Evolutionary conservation across 2,888 invertebrate species (phyloP).

Genomic region (Bellardia bayeri): DNA sequence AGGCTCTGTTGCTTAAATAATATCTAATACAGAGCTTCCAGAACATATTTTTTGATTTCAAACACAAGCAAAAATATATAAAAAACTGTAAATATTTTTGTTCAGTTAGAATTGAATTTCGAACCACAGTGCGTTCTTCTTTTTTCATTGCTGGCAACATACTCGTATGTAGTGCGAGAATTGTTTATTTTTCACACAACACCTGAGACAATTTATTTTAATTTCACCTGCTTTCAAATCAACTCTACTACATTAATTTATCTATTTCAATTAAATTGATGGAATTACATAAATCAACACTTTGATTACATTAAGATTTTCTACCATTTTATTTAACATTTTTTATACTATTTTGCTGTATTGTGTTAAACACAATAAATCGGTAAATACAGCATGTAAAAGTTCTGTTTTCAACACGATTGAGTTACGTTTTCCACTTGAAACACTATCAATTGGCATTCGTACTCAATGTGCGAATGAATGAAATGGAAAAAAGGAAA

Average conservation of each 20-base stretch:
- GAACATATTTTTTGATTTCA: too few species aligned
- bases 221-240: slow-evolving; percentile 44
- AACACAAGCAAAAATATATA: too few species aligned
- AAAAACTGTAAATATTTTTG: too few species aligned
- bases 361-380: slow-evolving; percentile 43
- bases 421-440: slow-evolving; percentile 72
- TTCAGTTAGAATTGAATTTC: too few species aligned
- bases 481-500: slow-evolving; percentile 35
- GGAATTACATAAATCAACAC: slow-evolving; percentile 57
- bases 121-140: too few species aligned
- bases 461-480: slow-evolving; percentile 49
- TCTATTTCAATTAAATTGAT: slow-evolving; percentile 62
- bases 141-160: too few species aligned
- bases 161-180: too few species aligned
- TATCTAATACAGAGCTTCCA: too few species aligned
- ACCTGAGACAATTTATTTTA: slow-evolving; percentile 17
- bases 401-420: slow-evolving; percentile 71
- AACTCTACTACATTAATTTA: slow-evolving; percentile 42
- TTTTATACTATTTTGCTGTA: slow-evolving; percentile 9
- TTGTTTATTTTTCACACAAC: background rate
- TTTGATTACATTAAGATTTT: slow-evolving; percentile 49
- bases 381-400: slow-evolving; percentile 60
- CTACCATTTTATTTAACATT: slow-evolving; percentile 40
- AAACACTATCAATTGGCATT: slow-evolving; percentile 69
- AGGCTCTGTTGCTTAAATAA: too few species aligned